Evolutionary conservation across 2,888 invertebrate genomes (phyloP), one percentile per base, ranked within the genome.

Genomic region (Cryptophagus acutangulus): DNA sequence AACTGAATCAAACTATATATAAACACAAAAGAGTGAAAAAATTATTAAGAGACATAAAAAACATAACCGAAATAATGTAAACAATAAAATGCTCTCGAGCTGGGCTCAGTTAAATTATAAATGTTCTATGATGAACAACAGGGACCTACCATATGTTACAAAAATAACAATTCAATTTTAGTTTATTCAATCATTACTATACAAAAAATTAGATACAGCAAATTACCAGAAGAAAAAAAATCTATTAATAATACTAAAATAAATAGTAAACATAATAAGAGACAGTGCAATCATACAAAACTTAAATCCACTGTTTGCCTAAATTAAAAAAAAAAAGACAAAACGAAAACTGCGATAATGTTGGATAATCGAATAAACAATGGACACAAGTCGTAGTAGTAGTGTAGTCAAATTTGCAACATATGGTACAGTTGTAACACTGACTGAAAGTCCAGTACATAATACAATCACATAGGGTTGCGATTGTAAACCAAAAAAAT

Each of bases 81-180:
- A 59, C 58, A 63, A 58, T 59, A 57, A 63, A 59, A 59, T 58
- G 55, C 44, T n/a, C n/a, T 49, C 48, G 57, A 51, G 57, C 58
- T 36, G 50, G 25, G 54, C 56, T 52, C 55, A 52, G 46, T n/a
- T 47, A 45, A 50, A 42, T 30, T 45, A 52, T 48, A 47, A 54
- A 52, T 58, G 55, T 59, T 58, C 59, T 59, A 63, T 57, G 55
- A 57, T 57, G 59, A 61, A 61, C 55, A 54, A 46, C 51, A 15
- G 31, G 31, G 56, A 52, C 34, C 33, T 63, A 65, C 67, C 67
- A 67, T 67, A 67, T 66, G 67, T 67, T 66, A 67, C 67, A 66
- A 64, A 58, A 57, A 59, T 58, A 61, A 62, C 52, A 50, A 50
- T 55, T 49, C 43, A 15, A 15, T 31, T 26, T 26, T 26, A 12